Base-by-base conservation (phyloP, 2,888 invertebrate genomes). In the Chymomyza procnemis region DNA sequence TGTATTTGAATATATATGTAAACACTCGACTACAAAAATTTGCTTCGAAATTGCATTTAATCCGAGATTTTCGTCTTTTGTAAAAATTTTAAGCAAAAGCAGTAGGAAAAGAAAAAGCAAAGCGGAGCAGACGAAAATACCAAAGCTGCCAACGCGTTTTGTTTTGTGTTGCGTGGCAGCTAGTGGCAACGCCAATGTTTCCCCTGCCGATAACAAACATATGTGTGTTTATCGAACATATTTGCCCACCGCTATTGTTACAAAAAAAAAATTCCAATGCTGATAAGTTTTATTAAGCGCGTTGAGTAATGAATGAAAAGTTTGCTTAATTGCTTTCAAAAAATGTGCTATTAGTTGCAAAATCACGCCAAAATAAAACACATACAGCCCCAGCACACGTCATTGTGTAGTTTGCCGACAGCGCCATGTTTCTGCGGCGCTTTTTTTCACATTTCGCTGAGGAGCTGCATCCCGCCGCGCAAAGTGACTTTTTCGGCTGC, bases 391-490 rank as follows among this genome's bases (percentile, higher is more conserved):
- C 0, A 4, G 60, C n/a, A 4, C 18, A 50, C 3, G n/a, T 19
- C 26, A 9, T 18, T 34, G 21, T 12, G 3, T 12, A 12, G 12
- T 5, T 41, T 41, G 57, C 54, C 30, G 8, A 4, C 6, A 26
- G 6, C 26, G 26, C 26, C 26, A 74, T 88, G 76, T 88, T 86
- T 74, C 66, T 89, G 46, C 89, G 91, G 22, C 88, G 91, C 55
- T 78, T 91, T 26, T 89, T 91, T 34, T 86, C 88, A 34, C 90
- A 89, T 12, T 80, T 88, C 54, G 74, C 87, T 3, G 89, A 88
- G 69, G 90, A 89, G 57, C 76, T 90, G 34, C 73, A 83, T 34
- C 85, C 89, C 19, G 83, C 80, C n/a, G 67, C 79, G 8, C 78
- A 85, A 16, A 73, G 69, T 19, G 90, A 90, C 73, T 80, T 90